phyloP scores from a whole-genome alignment of 2,888 invertebrate species.

The Cremastobaeus sp. region DNA sequence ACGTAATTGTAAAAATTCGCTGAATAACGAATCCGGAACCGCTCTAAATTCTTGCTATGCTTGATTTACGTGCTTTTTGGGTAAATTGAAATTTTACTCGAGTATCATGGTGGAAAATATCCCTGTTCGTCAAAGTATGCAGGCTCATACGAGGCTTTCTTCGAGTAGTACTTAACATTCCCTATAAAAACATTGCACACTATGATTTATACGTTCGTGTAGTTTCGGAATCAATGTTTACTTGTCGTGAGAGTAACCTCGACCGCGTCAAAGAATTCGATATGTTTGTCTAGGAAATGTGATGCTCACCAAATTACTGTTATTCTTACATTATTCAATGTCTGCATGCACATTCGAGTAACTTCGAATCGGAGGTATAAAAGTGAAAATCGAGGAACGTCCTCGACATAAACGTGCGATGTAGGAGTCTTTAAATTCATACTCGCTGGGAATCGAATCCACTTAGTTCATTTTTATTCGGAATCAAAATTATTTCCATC shows the following conservation, averaged over 20 bases:
- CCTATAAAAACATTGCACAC: conserved; percentile 58
- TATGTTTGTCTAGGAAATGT: conserved; percentile 17
- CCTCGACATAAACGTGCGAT: conserved; percentile 38
- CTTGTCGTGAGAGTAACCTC: no score
- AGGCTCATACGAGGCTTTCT: conserved; percentile 61
- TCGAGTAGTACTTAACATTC: conserved; percentile 55
- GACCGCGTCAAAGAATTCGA: neutral
- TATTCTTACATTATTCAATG: neutral
- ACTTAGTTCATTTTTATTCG: conserved; percentile 5
- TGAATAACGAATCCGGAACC: conserved; percentile 29
- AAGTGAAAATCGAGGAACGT: conserved; percentile 6
- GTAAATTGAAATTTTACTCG: conserved; percentile 57
- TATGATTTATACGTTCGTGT: conserved; percentile 19
- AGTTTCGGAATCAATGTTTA: neutral
- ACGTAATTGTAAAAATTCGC: no score
- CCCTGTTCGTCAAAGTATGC: conserved; percentile 56
- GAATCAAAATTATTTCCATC: conserved; percentile 22
- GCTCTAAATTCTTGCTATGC: conserved; percentile 31
- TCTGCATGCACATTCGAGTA: conserved; percentile 28
- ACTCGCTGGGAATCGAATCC: conserved; percentile 30
- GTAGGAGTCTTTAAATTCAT: conserved; percentile 40
- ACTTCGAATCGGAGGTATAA: conserved; percentile 6
- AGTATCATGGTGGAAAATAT: conserved; percentile 56
- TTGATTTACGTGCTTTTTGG: conserved; percentile 40
- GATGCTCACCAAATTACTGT: neutral